A percentile compares a stretch with the other conserved stretches of the same genome.
These are phyloP conservation scores for Sorex araneus DNA, from an alignment of 2,113 vertebrate genomes.

Conservation along the genomic window DNA sequence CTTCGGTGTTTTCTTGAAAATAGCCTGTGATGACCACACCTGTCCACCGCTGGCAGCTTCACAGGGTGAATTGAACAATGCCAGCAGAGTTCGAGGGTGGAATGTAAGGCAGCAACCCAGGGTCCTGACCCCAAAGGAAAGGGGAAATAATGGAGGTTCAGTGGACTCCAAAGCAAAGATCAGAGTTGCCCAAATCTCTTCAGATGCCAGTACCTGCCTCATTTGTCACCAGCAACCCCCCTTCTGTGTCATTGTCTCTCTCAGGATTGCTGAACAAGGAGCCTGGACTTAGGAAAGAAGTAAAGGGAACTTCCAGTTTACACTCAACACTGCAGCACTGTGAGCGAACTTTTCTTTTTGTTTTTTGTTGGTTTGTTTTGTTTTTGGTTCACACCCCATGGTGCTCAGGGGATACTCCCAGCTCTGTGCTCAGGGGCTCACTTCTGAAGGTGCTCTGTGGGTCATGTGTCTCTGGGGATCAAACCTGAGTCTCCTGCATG, in stretches of 20 bases:
- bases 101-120: not conserved
- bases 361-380: too few species aligned
- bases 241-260: not conserved
- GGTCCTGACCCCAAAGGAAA: slow-evolving; percentile 54
- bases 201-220: not conserved
- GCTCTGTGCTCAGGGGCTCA: too few species aligned
- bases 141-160: slow-evolving; percentile 54
- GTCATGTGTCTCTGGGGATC: too few species aligned
- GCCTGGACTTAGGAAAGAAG: slow-evolving; percentile 8
- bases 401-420: too few species aligned
- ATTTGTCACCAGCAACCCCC: not conserved
- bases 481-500: too few species aligned
- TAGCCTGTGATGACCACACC: not conserved
- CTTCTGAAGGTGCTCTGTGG: too few species aligned
- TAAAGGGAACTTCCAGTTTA: not conserved
- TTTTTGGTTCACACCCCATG: too few species aligned
- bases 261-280: not conserved
- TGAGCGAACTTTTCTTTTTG: not conserved
- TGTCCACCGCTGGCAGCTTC: slow-evolving; percentile 5
- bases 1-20: not conserved
- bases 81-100: slow-evolving; percentile 29
- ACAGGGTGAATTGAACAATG: not conserved
- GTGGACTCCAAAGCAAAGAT: slow-evolving; percentile 49
- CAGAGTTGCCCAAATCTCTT: slow-evolving; percentile 27
- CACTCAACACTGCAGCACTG: too few species aligned